Evolutionary conservation across 2,113 vertebrate genomes (phyloP).

Genomic region (Narcine bancroftii): DNA sequence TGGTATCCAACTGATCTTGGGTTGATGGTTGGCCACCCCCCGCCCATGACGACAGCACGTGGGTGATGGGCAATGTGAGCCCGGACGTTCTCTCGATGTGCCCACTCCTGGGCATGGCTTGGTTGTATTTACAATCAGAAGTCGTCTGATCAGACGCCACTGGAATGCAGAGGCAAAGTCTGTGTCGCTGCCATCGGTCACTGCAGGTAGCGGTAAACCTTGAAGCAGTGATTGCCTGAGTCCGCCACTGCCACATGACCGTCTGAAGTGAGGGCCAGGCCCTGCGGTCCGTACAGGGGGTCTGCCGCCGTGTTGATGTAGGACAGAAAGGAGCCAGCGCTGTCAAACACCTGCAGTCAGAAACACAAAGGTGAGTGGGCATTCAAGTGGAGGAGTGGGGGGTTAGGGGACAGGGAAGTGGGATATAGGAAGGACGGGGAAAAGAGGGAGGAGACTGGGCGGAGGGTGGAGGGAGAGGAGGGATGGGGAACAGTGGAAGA

Average conservation of each 20-base stretch:
- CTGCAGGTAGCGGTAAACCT: slow-evolving; percentile 95
- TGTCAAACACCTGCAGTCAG: slow-evolving; percentile 79
- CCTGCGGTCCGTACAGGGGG: slow-evolving; percentile 87
- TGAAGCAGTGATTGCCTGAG: slow-evolving; percentile 96
- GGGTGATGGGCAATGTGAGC: too few species aligned
- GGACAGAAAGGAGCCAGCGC: slow-evolving; percentile 86
- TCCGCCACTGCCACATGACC: slow-evolving; percentile 91
- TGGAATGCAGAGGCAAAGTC: too few species aligned
- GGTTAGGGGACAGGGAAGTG: neutral
- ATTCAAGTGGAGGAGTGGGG: neutral
- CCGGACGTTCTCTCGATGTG: too few species aligned
- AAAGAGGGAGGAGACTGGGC: too few species aligned
- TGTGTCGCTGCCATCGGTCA: slow-evolving; percentile 53
- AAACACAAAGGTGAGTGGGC: neutral
- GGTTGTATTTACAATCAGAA: too few species aligned
- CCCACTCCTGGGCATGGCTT: slow-evolving; percentile 38
- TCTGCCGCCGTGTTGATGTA: slow-evolving; percentile 93
- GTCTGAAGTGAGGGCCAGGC: slow-evolving; percentile 85
- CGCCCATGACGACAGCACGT: too few species aligned
- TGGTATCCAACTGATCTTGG: too few species aligned
- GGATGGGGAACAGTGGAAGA: too few species aligned
- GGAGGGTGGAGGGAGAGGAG: too few species aligned
- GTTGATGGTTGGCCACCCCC: too few species aligned
- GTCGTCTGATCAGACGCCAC: slow-evolving; percentile 31
- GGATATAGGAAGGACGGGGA: neutral